A percentile compares a stretch with the other conserved stretches of the same genome.
These are phyloP conservation scores for Phyllotreta cruciferae DNA, from an alignment of 2,888 invertebrate species.

Conservation along the genomic window DNA sequence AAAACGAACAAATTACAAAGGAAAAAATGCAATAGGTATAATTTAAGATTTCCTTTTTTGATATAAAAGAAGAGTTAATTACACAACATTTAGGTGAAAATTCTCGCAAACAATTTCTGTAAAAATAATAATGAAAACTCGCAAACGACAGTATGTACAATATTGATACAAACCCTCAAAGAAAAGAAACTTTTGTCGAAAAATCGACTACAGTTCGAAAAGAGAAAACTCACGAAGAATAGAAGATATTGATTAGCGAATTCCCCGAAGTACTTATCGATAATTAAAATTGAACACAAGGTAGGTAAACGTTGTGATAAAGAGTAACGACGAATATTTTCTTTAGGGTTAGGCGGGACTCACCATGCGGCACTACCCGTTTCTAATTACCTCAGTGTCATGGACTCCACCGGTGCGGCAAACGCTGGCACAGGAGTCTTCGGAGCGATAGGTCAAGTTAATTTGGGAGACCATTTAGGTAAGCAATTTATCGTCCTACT, in stretches of 20 bases:
- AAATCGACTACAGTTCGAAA: too few relatives aligned
- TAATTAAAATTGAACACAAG: slow-evolving; percentile 5
- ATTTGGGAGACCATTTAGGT: slow-evolving; percentile 64
- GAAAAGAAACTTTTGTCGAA: too few relatives aligned
- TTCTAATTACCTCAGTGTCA: slow-evolving; percentile 64
- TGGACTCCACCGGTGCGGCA: slow-evolving; percentile 61
- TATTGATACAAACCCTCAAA: too few relatives aligned
- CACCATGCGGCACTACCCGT: slow-evolving; percentile 61
- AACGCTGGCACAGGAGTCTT: slow-evolving; percentile 69
- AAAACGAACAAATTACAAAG: too few relatives aligned
- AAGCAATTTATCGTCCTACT: slow-evolving; percentile 21
- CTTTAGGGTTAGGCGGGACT: slow-evolving; percentile 59
- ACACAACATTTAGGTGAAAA: too few relatives aligned
- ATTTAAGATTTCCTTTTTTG: too few relatives aligned
- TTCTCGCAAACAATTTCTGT: too few relatives aligned
- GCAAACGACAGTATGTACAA: too few relatives aligned
- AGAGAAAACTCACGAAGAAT: background rate
- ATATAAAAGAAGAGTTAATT: too few relatives aligned
- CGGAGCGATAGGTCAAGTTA: slow-evolving; percentile 84
- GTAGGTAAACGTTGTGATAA: slow-evolving; percentile 16
- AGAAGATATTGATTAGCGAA: slow-evolving; percentile 6
- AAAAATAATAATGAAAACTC: too few relatives aligned
- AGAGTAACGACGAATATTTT: slow-evolving; percentile 11
- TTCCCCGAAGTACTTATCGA: background rate
- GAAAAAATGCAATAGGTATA: too few relatives aligned